Conservation (phyloP, 2,113 vertebrate genomes). For the Nyctibius bracteatus region DNA sequence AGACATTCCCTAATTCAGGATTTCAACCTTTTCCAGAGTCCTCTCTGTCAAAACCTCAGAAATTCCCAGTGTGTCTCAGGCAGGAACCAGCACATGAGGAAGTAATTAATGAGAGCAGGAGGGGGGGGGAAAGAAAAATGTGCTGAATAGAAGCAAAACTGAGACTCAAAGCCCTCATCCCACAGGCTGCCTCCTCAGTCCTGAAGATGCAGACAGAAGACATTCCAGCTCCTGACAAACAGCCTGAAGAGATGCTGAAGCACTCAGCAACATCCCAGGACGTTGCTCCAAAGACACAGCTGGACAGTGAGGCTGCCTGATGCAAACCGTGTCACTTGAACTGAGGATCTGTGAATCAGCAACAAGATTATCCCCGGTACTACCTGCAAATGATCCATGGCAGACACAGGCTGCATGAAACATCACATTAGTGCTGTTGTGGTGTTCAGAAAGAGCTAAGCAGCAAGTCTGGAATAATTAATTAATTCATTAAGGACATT, state of each 20-base stretch:
- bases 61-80: background rate
- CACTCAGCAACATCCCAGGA: background rate
- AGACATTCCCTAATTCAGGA: background rate
- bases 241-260: background rate
- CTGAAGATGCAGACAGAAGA: background rate
- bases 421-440: background rate
- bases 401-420: background rate
- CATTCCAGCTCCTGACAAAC: background rate
- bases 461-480: background rate
- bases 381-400: rapidly evolving
- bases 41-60: background rate
- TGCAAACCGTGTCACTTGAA: background rate
- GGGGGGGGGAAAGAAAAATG: background rate
- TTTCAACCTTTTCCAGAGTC: background rate
- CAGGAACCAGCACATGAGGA: constrained; percentile 28
- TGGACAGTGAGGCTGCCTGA: background rate
- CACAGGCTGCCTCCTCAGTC: background rate
- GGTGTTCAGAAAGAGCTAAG: background rate
- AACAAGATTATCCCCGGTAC: background rate
- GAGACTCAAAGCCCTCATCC: background rate
- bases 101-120: constrained; percentile 41
- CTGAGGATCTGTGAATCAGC: background rate
- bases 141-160: constrained; percentile 33
- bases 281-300: background rate
- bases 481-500: background rate